phyloP scores from a whole-genome alignment of 2,113 vertebrate species.

The Nycticorax nycticorax region DNA sequence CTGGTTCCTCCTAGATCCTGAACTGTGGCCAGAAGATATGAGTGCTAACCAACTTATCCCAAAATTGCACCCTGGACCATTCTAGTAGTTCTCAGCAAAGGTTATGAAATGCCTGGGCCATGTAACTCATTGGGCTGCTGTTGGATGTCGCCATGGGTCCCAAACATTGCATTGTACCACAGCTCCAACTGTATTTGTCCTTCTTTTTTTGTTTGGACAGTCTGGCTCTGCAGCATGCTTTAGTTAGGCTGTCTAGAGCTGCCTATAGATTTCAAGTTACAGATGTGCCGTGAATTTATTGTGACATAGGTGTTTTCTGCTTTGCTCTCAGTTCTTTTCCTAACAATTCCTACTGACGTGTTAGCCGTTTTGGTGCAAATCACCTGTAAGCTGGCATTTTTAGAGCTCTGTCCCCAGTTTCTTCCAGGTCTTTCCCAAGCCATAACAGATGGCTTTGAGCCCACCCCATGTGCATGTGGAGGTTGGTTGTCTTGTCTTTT shows the following conservation, averaged over 20 bases:
- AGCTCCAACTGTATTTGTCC: neutral
- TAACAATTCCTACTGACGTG: neutral
- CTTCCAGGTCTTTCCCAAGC: neutral
- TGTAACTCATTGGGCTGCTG: neutral
- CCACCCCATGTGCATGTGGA: neutral
- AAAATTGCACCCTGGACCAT: neutral
- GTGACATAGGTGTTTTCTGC: neutral
- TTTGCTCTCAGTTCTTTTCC: neutral
- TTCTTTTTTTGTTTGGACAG: too few relatives aligned
- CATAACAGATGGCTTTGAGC: neutral
- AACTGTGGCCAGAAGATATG: neutral
- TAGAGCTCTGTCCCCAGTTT: neutral
- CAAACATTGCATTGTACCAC: neutral
- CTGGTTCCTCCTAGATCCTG: neutral
- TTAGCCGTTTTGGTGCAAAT: neutral
- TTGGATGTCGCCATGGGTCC: neutral
- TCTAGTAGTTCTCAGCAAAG: neutral
- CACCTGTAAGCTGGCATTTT: neutral
- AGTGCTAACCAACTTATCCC: neutral
- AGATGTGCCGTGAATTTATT: fast-evolving
- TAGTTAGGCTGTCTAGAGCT: neutral
- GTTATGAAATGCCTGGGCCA: neutral
- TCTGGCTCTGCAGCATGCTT: neutral
- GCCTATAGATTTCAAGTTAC: neutral
- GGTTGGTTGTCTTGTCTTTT: neutral